These are phyloP conservation scores for Drosophila multiciliata DNA, from an alignment of 2,888 invertebrate species.

Conservation along the genomic window DNA sequence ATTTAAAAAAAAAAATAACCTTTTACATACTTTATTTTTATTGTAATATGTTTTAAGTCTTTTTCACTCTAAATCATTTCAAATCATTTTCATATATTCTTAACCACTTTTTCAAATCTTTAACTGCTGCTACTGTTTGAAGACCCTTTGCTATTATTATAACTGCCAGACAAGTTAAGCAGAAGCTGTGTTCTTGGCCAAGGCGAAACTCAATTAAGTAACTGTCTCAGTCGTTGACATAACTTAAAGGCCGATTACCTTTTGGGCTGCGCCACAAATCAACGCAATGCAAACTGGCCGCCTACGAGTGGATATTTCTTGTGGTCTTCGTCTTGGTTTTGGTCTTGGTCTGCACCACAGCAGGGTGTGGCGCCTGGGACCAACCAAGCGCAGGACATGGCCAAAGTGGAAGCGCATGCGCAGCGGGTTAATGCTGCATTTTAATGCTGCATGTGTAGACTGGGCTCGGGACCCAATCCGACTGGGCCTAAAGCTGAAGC, in stretches of 20 bases:
- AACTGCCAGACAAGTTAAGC: constrained; percentile 8
- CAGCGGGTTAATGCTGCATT: constrained; percentile 68
- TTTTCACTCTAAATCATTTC: background rate
- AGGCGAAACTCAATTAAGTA: constrained; percentile 67
- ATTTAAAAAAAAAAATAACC: background rate
- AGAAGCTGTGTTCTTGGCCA: constrained; percentile 13
- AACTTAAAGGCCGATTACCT: constrained; percentile 65
- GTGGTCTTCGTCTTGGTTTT: constrained; percentile 18
- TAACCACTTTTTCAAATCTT: background rate
- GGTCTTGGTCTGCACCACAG: constrained; percentile 56
- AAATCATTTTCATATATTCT: background rate
- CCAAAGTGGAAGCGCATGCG: constrained; percentile 57
- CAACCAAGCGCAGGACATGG: constrained; percentile 37
- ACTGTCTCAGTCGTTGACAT: constrained; percentile 71
- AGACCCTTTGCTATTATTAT: constrained; percentile 5
- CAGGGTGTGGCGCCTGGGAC: constrained; percentile 75
- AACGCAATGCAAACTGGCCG: constrained; percentile 48
- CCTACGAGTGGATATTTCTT: constrained; percentile 39
- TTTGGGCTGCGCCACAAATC: constrained; percentile 53
- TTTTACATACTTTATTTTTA: background rate
- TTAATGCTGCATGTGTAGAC: constrained; percentile 59
- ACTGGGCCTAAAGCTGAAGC: constrained; percentile 3
- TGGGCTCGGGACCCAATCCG: constrained; percentile 9
- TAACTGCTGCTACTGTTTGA: constrained; percentile 16
- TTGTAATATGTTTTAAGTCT: background rate